Conservation (phyloP, 2,113 vertebrate species). For the Pandion haliaetus region DNA sequence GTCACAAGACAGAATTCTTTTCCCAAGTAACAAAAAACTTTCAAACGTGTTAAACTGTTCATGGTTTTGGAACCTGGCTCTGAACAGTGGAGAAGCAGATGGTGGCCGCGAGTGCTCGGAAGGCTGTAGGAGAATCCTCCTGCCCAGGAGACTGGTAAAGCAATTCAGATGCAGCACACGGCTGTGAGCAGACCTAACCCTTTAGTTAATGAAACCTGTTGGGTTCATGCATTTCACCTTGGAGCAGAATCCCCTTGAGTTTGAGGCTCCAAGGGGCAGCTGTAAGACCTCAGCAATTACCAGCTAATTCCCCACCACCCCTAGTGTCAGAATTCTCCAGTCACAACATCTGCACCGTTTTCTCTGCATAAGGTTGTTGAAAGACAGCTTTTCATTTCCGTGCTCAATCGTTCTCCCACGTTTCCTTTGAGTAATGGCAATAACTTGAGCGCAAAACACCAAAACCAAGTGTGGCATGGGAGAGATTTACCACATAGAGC, state of each 20-base stretch:
- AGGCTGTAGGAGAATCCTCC: neutral
- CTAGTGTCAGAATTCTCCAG: neutral
- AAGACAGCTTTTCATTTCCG: neutral
- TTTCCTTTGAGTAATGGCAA: neutral
- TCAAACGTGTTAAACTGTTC: neutral
- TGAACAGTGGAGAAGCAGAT: neutral
- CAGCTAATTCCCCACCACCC: neutral
- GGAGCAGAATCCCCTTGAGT: neutral
- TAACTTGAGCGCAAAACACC: neutral
- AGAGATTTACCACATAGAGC: neutral
- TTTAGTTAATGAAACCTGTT: neutral
- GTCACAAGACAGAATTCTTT: neutral
- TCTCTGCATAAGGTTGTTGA: neutral
- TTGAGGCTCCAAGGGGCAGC: neutral
- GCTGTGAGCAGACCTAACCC: neutral
- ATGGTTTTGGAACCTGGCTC: neutral
- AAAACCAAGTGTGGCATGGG: neutral
- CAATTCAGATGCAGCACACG: neutral
- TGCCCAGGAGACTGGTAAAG: neutral
- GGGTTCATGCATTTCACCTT: neutral
- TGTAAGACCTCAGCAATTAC: neutral
- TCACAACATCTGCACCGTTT: neutral
- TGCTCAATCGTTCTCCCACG: fast-evolving
- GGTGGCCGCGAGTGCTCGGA: neutral
- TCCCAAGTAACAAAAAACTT: neutral